Conservation (phyloP, 2,888 invertebrate genomes). For the Podabrus alpinus region DNA sequence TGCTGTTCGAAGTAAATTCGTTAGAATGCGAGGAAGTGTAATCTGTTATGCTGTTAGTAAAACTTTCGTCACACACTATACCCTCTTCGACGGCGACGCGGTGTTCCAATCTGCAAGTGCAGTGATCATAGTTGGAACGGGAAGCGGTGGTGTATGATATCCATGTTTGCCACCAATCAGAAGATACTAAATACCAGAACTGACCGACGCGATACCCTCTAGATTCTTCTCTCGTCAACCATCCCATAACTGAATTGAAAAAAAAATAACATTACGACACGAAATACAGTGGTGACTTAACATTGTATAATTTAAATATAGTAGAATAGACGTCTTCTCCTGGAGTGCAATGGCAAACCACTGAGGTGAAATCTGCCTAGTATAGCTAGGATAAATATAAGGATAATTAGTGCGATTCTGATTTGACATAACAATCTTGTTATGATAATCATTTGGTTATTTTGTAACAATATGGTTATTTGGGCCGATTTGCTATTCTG, state of each 20-base stretch:
- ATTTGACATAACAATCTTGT: too few species aligned
- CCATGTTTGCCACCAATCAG: conserved; percentile 89
- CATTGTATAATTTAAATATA: too few species aligned
- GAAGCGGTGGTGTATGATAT: conserved; percentile 65
- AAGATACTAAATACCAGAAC: conserved; percentile 86
- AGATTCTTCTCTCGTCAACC: conserved; percentile 78
- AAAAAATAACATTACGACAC: not conserved
- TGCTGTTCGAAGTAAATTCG: conserved; percentile 54
- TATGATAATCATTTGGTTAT: too few species aligned
- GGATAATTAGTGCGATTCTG: too few species aligned
- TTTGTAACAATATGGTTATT: too few species aligned
- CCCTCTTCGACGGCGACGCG: conserved; percentile 63
- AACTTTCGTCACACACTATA: conserved; percentile 71
- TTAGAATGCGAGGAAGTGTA: conserved; percentile 50
- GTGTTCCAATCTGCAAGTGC: conserved; percentile 54
- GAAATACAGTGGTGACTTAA: too few species aligned
- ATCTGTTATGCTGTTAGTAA: conserved; percentile 60
- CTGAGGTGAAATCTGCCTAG: too few species aligned
- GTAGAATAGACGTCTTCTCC: too few species aligned
- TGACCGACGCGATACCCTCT: conserved; percentile 80
- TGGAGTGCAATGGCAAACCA: too few species aligned
- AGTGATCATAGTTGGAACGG: conserved; percentile 51
- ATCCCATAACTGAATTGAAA: conserved; percentile 67
- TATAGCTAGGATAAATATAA: too few species aligned
- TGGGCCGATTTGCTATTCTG: too few species aligned